Evolutionary conservation across 2,888 invertebrate genomes (phyloP).

Genomic region (Geotrupes spiniger): DNA sequence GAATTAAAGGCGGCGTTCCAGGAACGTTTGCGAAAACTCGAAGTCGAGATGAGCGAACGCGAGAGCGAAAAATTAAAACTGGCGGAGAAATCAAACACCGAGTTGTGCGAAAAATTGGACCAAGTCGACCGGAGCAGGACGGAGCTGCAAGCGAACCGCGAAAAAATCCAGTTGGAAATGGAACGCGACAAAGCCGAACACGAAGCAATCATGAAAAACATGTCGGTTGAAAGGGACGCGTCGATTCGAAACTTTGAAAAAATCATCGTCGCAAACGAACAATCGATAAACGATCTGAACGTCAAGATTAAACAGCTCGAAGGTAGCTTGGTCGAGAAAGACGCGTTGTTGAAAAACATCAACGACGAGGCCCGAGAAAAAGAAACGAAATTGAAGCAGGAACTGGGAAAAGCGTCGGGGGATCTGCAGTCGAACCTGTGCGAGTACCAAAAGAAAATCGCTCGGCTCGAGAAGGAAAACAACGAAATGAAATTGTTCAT

Average conservation of each 20-base stretch:
- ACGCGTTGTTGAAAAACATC: constrained; percentile 11
- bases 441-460: constrained; percentile 18
- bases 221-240: constrained; percentile 19
- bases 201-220: constrained; percentile 16
- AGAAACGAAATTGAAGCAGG: constrained; percentile 16
- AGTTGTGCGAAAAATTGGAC: constrained; percentile 50
- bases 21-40: constrained; percentile 31
- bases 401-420: constrained; percentile 15
- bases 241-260: constrained; percentile 20
- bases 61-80: background rate
- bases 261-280: constrained; percentile 17
- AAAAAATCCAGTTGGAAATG: background rate
- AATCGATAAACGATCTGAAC: constrained; percentile 45
- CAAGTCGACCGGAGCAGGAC: constrained; percentile 42
- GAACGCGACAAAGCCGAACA: background rate
- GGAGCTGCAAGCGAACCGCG: constrained; percentile 13
- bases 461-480: constrained; percentile 18
- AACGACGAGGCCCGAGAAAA: constrained; percentile 16
- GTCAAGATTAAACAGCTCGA: constrained; percentile 48
- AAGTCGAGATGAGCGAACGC: constrained; percentile 50
- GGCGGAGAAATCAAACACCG: background rate
- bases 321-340: constrained; percentile 8
- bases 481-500: constrained; percentile 13
- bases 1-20: constrained; percentile 19
- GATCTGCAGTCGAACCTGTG: constrained; percentile 12